Evolutionary conservation across 2,113 vertebrate species (phyloP).

Genomic region (Notechis scutatus): DNA sequence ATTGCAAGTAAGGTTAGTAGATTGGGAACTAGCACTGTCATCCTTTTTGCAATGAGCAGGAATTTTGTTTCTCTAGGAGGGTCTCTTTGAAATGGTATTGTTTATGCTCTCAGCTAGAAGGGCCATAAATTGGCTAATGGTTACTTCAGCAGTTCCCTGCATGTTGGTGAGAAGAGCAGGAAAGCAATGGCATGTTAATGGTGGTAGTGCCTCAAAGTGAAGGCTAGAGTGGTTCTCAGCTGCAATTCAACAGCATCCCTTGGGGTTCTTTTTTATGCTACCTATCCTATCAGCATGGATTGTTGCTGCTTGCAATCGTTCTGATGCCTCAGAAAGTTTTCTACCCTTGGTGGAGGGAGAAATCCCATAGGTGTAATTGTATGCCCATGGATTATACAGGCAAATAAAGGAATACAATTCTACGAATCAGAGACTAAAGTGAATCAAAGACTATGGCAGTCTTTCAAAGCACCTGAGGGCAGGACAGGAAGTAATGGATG

Average conservation of each 20-base stretch:
- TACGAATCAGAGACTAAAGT: neutral
- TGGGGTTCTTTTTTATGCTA: neutral
- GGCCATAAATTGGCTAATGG: neutral
- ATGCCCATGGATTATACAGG: accelerated
- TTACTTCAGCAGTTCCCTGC: neutral
- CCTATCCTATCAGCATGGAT: neutral
- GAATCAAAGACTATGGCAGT: neutral
- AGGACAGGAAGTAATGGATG: neutral
- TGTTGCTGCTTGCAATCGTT: neutral
- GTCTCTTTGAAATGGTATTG: neutral
- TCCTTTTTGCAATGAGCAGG: neutral
- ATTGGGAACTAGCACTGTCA: neutral
- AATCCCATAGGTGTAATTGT: neutral
- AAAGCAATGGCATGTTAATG: neutral
- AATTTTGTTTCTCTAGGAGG: neutral
- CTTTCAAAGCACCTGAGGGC: neutral
- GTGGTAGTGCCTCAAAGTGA: neutral
- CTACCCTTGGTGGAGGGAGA: neutral
- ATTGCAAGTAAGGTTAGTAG: neutral
- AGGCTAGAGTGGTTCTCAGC: neutral
- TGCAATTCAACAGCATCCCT: neutral
- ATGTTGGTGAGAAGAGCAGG: neutral
- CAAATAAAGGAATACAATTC: neutral
- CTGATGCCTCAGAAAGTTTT: neutral
- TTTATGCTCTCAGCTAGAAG: neutral